Evolutionary conservation across 2,113 vertebrate genomes (phyloP), one percentile per base, ranked within the genome.

Genomic region (Machaerirhynchus nigripectus): DNA sequence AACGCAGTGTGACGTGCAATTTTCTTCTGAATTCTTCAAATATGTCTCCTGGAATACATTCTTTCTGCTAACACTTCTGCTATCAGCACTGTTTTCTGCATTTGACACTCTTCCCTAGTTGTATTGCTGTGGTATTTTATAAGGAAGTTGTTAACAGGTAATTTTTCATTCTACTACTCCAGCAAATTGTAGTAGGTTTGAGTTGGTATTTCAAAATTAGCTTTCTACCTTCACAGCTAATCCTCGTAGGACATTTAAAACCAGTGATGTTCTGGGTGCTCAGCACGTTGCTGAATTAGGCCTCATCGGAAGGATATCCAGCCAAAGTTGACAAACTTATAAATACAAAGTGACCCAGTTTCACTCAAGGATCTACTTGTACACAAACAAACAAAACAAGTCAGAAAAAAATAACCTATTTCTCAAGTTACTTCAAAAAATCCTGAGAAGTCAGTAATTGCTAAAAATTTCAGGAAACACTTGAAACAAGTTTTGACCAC

Each of bases 181-280:
- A 56, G 39, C 7, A 81, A 90, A 37, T 15, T 10, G 31, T 30
- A 85, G n/a, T 19, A 74, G 33, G 16, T 57, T 83, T 82, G 35
- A 46, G 20, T 5, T 75, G 65, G 22, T 64, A 82, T 76, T 93
- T 96, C 70, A 83, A 61, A 96, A 91, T 64, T 19, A 69, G 65
- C 59, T 33, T 83, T 97, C 57, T 55, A 65, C 53, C 39, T 87
- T 76, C 67, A 75, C 2, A 11, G n/a, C 40, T 93, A 79, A 64
- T 78, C 52, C 75, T 56, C 0, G 4, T 3, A 13, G 71, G 63
- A 69, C 0, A 6, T 27, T 31, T 0, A 3, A 86, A 95, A 77
- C 28, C 37, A 46, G 28, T 3, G n/a, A 75, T 13, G 56, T 59
- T 35, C 42, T 52, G 39, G 7, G 42, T 40, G 30, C 42, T 74